phyloP scores from a whole-genome alignment of 2,888 invertebrate genomes.

The Eupithecia centaureata region DNA sequence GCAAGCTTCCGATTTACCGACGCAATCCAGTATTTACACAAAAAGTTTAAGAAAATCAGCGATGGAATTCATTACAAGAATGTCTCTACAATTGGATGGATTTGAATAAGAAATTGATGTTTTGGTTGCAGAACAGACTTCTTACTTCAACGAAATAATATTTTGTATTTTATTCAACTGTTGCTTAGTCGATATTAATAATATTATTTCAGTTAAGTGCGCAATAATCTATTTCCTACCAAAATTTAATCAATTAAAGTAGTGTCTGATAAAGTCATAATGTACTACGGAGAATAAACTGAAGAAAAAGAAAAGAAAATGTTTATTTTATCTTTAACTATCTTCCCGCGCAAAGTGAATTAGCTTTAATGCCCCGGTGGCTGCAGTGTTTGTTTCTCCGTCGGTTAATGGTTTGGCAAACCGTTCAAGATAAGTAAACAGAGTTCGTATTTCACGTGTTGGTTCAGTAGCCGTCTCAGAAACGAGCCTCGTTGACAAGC shows the following conservation, averaged over 20 bases:
- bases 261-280: background rate
- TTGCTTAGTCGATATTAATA: no score
- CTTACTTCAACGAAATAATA: no score
- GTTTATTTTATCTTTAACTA: conserved; percentile 13
- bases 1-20: conserved; percentile 39
- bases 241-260: background rate
- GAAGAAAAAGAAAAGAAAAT: background rate
- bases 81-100: background rate
- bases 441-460: conserved; percentile 63
- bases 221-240: no score
- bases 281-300: background rate
- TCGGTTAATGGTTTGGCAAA: conserved; percentile 67
- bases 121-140: background rate
- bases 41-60: conserved; percentile 45
- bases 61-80: conserved; percentile 8
- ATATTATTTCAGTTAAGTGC: no score
- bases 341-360: conserved; percentile 27
- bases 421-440: conserved; percentile 65
- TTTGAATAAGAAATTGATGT: background rate
- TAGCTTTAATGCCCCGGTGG: conserved; percentile 30
- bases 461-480: conserved; percentile 60
- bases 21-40: conserved; percentile 59
- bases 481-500: conserved; percentile 68
- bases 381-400: conserved; percentile 51
- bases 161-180: no score